Evolutionary conservation across 2,113 vertebrate genomes (phyloP), one percentile per base, ranked within the genome.

Genomic region (Petroica traversi): DNA sequence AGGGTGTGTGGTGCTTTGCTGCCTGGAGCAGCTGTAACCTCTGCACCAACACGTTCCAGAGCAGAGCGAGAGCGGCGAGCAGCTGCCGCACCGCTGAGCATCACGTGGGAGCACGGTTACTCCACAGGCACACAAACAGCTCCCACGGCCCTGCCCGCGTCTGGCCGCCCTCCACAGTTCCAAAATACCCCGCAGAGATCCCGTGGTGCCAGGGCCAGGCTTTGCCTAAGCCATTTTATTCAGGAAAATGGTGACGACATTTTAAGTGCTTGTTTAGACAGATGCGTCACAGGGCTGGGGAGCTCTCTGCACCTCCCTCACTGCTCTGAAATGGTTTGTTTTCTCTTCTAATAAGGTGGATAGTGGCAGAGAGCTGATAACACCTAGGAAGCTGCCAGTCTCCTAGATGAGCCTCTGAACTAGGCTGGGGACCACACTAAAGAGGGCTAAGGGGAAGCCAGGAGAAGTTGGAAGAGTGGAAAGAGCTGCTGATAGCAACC

Each of bases 21-120:
- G 91, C 91, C 88, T 6, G 2, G 54, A 85, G 95, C 89, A 87
- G 86, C 95, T 85, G 84, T 79, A 93, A 85, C 83, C 94, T 69
- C 83, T 89, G 91, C 88, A 88, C 33, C 85, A 59, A 95, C 96
- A 95, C 1, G 81, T 66, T 57, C 11, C 5, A 3, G 71, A 22
- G 95, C 89, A 43, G 41, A 41, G 41, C 13, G 11, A 41, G 41
- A 41, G 41, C 9, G 67, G 75, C 26, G 73, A 26, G 72, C 12
- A 33, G 15, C 8, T 2, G 58, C 34, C 34, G 82, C 67, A 36
- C 19, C 26, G 20, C 77, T 5, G 45, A 7, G 0, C 15, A 0
- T 87, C 89, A 77, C 34, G 6, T 34, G 84, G 61, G 6, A 63
- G 55, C 74, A 54, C 5, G 14, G 58, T 72, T 83, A 73, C 54